Evolutionary conservation across 1,140 invertebrate species (phyloP), one percentile per base, ranked within the genome.

Genomic region (Sitophilus oryzae): DNA sequence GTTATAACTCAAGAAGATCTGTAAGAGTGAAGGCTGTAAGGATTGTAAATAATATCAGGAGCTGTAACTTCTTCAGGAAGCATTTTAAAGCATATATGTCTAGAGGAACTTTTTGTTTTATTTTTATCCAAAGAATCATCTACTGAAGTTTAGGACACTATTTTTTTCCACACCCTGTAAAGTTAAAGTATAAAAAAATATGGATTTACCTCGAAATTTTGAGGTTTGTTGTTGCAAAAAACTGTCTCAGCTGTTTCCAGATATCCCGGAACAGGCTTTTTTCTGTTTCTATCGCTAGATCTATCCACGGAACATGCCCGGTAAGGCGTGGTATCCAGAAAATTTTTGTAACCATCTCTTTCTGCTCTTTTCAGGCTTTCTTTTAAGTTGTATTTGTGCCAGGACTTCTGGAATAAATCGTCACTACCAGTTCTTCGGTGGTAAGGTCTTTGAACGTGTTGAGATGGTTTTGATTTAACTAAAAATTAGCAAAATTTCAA

Each of bases 361-460:
- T 64, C 58, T 3, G 65, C 63, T 8, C 61, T 50, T 50, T 61
- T 67, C 37, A 62, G 40, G 37, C 64, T 64, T 45, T 58, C 62
- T 10, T 67, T 57, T 14, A 59, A 18, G 20, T 52, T 59, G 35
- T 56, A 57, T 52, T 61, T 64, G 30, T 55, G 59, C 25, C 49
- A 51, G 9, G 23, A 48, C 38, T 48, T 55, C 23, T 42, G 44
- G 25, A 64, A 61, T 10, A 65, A 46, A 40, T 64, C 64, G 43
- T 64, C 64, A 36, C 62, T 64, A 40, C 41, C 52, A 18, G 47
- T 52, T 18, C 58, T 43, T 15, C 53, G 20, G 19, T 59, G 56
- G 35, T 36, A 30, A 11, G 15, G 21, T 50, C n/a, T 35, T 14
- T n/a, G 11, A 10, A 6, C 9, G 18, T 3, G 3, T 20, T 4